Conservation (phyloP, 2,113 vertebrate species). For the Nanorana parkeri region DNA sequence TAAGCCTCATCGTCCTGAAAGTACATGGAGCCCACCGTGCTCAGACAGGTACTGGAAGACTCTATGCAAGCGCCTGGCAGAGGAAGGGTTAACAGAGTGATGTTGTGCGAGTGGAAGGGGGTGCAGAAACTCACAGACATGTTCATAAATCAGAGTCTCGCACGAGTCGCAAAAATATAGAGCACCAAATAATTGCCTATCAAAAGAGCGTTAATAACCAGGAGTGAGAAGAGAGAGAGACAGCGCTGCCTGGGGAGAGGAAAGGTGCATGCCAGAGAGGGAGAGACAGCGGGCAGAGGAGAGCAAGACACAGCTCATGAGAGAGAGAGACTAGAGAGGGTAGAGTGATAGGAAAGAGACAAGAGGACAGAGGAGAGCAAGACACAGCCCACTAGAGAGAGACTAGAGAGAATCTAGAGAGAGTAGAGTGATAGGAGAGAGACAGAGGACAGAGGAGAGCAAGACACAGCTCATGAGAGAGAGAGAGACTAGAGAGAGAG, state of each 20-base stretch:
- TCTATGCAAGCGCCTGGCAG: neutral
- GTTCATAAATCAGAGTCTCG: conserved; percentile 56
- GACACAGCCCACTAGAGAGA: too few relatives aligned
- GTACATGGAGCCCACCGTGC: neutral
- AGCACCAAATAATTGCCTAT: conserved; percentile 57
- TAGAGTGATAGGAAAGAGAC: neutral
- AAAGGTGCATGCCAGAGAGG: conserved; percentile 23
- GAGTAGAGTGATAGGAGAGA: too few relatives aligned
- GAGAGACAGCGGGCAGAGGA: conserved; percentile 16
- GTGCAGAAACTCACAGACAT: conserved; percentile 44
- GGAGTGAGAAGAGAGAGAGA: conserved; percentile 45
- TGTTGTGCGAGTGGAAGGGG: conserved; percentile 5
- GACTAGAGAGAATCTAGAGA: neutral
- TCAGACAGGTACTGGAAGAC: neutral
- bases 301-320: neutral
- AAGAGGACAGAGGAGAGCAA: neutral
- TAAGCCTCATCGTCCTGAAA: too few relatives aligned
- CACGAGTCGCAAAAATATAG: conserved; percentile 57
- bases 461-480: neutral
- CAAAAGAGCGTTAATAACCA: conserved; percentile 55
- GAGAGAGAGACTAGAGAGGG: neutral
- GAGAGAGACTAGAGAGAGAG: neutral
- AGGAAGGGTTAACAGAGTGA: conserved; percentile 40
- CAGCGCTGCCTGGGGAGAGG: conserved; percentile 52
- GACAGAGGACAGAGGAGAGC: neutral